Evolutionary conservation across 2,888 invertebrate species (phyloP).

Genomic region (Oithona nana): DNA sequence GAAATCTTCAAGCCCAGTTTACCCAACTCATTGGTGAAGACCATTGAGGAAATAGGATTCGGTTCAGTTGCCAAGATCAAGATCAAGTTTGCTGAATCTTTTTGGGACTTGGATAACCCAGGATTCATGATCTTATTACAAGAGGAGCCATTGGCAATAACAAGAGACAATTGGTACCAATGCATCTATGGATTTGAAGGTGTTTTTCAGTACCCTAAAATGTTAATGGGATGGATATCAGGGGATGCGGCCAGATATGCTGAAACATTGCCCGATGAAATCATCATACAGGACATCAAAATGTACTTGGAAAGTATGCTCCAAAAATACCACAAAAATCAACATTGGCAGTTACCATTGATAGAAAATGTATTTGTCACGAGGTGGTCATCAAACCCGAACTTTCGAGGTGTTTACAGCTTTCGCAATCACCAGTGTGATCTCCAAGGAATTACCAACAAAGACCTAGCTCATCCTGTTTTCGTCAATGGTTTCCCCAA

Average conservation of each 20-base stretch:
- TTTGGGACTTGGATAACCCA: conserved; percentile 22
- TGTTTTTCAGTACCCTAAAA: neutral
- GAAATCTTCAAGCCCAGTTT: neutral
- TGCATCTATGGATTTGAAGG: conserved; percentile 6
- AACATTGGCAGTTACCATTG: neutral
- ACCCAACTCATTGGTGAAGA: neutral
- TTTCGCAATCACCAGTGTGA: neutral
- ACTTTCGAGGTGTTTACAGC: neutral
- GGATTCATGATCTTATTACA: conserved; percentile 3
- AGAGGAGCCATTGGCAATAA: neutral
- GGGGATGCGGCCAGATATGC: conserved; percentile 3
- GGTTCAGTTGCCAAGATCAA: conserved; percentile 27
- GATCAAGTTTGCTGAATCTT: conserved; percentile 25
- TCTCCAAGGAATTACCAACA: neutral
- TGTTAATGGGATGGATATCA: conserved; percentile 14
- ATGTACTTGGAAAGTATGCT: neutral
- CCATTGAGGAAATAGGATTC: conserved; percentile 23
- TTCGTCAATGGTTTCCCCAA: neutral
- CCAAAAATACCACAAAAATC: neutral
- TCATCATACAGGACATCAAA: neutral
- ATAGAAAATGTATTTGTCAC: conserved; percentile 1
- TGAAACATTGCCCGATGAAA: neutral
- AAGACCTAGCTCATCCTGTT: conserved; percentile 1
- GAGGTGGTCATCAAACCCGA: conserved; percentile 1
- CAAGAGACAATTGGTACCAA: neutral